Conservation (phyloP, 2,113 vertebrate species). For the Cinclus mexicanus region DNA sequence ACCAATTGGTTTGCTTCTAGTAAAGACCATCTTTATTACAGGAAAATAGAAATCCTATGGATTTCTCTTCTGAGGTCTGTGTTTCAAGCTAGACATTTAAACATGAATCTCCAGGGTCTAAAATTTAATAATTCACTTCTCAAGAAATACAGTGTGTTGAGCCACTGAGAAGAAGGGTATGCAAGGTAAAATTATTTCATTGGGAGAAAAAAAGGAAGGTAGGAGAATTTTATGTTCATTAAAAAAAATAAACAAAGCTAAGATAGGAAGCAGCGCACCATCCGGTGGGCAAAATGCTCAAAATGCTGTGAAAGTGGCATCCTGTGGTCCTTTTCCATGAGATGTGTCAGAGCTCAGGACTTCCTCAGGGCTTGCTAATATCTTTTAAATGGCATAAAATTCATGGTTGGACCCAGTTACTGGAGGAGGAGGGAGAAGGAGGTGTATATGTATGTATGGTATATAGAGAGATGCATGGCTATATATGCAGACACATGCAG, state of each 20-base stretch:
- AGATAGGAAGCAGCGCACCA: not conserved
- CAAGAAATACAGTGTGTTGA: not conserved
- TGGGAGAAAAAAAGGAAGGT: not conserved
- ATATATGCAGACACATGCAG: not conserved
- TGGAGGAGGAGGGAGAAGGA: not conserved
- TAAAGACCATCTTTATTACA: slow-evolving; percentile 58
- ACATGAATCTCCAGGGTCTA: not conserved
- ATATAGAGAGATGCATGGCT: not conserved
- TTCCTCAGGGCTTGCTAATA: not conserved
- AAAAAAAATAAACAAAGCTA: not conserved
- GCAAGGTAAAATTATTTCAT: not conserved
- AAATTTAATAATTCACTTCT: slow-evolving; percentile 61
- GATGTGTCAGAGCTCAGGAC: not conserved
- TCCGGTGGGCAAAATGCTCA: not conserved
- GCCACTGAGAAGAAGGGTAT: not conserved
- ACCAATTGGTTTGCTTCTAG: slow-evolving; percentile 36
- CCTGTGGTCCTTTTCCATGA: not conserved
- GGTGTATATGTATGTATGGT: fast-evolving
- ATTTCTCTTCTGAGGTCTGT: slow-evolving; percentile 51
- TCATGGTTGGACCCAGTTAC: not conserved
- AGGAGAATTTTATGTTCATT: not conserved
- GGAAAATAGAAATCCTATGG: slow-evolving; percentile 65
- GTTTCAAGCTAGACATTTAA: slow-evolving; percentile 72
- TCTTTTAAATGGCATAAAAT: not conserved
- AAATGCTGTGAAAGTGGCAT: not conserved